phyloP scores from a whole-genome alignment of 2,797 vertebrate species.

The Macropus fuliginosus region DNA sequence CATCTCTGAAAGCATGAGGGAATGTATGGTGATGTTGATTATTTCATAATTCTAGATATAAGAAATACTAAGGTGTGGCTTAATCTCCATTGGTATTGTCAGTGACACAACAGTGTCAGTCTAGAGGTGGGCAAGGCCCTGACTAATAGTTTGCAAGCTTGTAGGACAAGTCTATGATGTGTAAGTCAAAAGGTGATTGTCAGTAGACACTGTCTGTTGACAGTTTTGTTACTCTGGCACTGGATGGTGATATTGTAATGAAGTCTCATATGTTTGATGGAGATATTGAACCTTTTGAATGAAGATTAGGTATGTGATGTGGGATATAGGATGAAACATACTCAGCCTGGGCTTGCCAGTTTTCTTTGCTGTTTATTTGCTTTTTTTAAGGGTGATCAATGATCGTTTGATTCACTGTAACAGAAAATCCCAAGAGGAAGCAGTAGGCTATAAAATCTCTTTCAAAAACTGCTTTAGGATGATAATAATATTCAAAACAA shows the following conservation, averaged over 20 bases:
- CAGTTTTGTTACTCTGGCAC: not conserved
- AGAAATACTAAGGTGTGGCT: not conserved
- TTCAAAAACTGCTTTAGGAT: constrained; percentile 93
- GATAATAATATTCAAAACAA: constrained; percentile 99
- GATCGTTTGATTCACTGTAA: constrained; percentile 93
- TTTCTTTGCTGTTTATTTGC: not conserved
- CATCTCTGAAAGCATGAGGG: not conserved
- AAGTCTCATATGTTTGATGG: not conserved
- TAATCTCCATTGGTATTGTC: not conserved
- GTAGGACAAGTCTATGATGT: not conserved
- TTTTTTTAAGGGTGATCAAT: constrained; percentile 81
- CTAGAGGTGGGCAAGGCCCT: no score
- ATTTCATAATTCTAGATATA: not conserved
- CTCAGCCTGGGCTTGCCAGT: not conserved
- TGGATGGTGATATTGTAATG: not conserved
- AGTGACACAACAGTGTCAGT: not conserved
- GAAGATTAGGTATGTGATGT: not conserved
- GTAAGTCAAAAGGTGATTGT: no score
- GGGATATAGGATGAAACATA: not conserved
- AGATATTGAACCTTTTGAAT: not conserved
- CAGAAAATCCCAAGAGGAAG: constrained; percentile 95
- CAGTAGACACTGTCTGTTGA: not conserved
- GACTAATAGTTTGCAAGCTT: not conserved
- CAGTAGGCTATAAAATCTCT: constrained; percentile 91
- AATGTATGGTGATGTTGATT: not conserved